These are phyloP conservation scores for Microcebus ravelobensis DNA, from an alignment of 2,113 vertebrate genomes.

Conservation along the genomic window DNA sequence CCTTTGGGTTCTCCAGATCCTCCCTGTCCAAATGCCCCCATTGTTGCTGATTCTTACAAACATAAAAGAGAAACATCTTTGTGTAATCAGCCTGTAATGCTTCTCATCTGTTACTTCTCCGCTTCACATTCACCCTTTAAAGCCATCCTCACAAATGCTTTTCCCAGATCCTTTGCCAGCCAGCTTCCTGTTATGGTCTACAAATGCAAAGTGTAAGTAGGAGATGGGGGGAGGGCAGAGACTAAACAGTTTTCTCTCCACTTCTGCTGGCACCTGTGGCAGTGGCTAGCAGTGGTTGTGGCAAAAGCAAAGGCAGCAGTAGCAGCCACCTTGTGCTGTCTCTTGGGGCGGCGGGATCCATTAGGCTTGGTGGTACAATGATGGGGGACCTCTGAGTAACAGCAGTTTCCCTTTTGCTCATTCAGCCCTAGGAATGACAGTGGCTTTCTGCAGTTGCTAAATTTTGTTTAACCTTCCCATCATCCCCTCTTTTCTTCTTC, in stretches of 20 bases:
- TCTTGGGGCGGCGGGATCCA: no score
- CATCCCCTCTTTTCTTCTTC: no score
- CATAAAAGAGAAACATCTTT: background rate
- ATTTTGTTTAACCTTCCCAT: background rate
- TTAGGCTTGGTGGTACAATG: background rate
- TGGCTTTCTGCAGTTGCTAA: background rate
- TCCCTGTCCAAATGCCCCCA: background rate
- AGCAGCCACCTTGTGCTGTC: rapidly evolving
- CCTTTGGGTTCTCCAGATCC: background rate
- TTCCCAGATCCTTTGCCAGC: background rate
- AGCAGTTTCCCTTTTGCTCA: background rate
- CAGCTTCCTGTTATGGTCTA: background rate
- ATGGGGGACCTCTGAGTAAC: no score
- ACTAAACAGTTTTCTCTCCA: background rate
- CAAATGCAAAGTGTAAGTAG: background rate
- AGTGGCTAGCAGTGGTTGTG: background rate
- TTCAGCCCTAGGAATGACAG: background rate
- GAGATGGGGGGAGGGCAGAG: background rate
- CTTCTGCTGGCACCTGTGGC: background rate
- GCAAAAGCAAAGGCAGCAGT: background rate
- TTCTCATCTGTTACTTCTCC: background rate
- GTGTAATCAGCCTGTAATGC: no score
- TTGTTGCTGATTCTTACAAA: background rate
- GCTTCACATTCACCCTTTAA: background rate
- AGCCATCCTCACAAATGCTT: background rate